Evolutionary conservation across 2,888 invertebrate genomes (phyloP).

Genomic region (Oithona nana): DNA sequence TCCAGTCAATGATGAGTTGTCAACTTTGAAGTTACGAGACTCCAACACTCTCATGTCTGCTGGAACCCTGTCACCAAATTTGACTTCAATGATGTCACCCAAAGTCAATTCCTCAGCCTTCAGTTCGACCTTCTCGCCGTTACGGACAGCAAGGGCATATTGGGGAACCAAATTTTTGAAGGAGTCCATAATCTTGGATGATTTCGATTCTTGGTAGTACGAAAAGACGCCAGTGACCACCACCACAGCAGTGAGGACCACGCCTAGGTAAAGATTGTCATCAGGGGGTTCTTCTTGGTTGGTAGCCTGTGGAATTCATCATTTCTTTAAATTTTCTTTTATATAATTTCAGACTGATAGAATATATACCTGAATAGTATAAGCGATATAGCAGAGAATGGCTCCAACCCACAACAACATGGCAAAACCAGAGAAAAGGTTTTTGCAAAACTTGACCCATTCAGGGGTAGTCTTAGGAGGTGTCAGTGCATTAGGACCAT

Average conservation of each 20-base stretch:
- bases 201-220: conserved; percentile 38
- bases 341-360: no score
- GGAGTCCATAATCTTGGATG: conserved; percentile 37
- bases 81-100: conserved; percentile 38
- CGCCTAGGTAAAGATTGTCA: conserved; percentile 50
- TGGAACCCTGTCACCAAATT: conserved; percentile 39
- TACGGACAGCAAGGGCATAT: conserved; percentile 39
- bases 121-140: conserved; percentile 76
- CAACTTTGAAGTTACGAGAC: conserved; percentile 35
- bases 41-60: conserved; percentile 38
- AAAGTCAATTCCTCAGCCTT: conserved; percentile 62
- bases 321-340: not conserved
- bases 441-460: conserved; percentile 43
- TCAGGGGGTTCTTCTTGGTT: conserved; percentile 87
- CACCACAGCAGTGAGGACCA: conserved; percentile 80
- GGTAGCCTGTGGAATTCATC: conserved; percentile 26
- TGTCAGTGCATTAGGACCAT: conserved; percentile 43
- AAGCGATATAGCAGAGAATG: conserved; percentile 46
- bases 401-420: conserved; percentile 58
- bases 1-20: conserved; percentile 28
- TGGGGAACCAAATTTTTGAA: conserved; percentile 43
- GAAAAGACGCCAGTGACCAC: conserved; percentile 63
- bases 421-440: conserved; percentile 57
- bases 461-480: conserved; percentile 52
- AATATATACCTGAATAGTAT: conserved; percentile 49